These are phyloP conservation scores for Helicoverpa armigera DNA, from an alignment of 1,140 invertebrate genomes.

Conservation along the genomic window DNA sequence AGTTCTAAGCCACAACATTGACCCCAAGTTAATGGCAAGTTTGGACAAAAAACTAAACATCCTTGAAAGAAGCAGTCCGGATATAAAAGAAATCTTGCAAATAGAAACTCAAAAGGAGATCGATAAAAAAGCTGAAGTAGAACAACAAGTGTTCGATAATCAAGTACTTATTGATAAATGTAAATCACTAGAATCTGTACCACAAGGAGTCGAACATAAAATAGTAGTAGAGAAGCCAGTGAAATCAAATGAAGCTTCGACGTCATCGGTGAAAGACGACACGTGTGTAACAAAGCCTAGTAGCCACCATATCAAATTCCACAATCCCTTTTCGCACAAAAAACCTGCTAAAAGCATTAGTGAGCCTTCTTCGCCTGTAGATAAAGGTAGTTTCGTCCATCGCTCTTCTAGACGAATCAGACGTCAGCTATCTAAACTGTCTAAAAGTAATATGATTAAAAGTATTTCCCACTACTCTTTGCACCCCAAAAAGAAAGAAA, in stretches of 20 bases:
- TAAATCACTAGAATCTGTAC: slow-evolving; percentile 43
- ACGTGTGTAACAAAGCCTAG: slow-evolving; percentile 74
- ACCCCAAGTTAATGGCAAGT: slow-evolving; percentile 74
- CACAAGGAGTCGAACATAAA: slow-evolving; percentile 33
- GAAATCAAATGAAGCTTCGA: slow-evolving; percentile 46
- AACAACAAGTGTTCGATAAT: slow-evolving; percentile 41
- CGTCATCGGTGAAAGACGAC: slow-evolving; percentile 50
- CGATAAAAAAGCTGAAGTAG: slow-evolving; percentile 40
- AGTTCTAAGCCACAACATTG: slow-evolving; percentile 78
- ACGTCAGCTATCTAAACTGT: slow-evolving; percentile 77
- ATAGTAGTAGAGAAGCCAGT: slow-evolving; percentile 37
- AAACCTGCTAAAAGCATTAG: slow-evolving; percentile 78
- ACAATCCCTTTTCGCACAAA: slow-evolving; percentile 79
- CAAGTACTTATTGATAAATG: slow-evolving; percentile 43
- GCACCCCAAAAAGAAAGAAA: slow-evolving; percentile 74
- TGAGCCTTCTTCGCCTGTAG: slow-evolving; percentile 78
- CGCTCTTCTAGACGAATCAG: slow-evolving; percentile 80
- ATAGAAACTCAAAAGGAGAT: slow-evolving; percentile 48
- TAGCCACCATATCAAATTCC: slow-evolving; percentile 74
- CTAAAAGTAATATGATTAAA: slow-evolving; percentile 82
- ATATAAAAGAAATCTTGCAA: slow-evolving; percentile 48
- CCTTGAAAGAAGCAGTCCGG: slow-evolving; percentile 61
- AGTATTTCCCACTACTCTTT: slow-evolving; percentile 82
- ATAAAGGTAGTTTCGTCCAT: slow-evolving; percentile 79
- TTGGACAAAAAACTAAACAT: slow-evolving; percentile 79